Evolutionary conservation across 2,888 invertebrate species (phyloP).

Genomic region (Thumatha senex): DNA sequence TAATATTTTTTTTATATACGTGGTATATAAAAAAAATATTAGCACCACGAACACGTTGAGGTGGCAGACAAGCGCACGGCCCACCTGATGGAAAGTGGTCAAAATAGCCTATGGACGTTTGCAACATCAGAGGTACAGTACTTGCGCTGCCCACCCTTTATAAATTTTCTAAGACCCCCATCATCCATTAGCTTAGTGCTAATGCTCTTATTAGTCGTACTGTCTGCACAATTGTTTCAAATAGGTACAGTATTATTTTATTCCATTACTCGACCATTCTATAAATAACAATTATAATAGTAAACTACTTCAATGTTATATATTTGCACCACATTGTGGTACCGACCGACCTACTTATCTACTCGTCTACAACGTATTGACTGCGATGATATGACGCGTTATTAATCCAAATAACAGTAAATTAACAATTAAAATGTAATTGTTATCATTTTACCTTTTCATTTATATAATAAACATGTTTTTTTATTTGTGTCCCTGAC

Average conservation of each 20-base stretch:
- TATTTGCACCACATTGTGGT: conserved; percentile 6
- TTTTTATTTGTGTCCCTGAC: too few relatives aligned
- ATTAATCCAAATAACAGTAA: conserved; percentile 10
- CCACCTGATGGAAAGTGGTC: too few relatives aligned
- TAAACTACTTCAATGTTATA: conserved; percentile 1
- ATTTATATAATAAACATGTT: not conserved
- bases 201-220: too few relatives aligned
- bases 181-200: too few relatives aligned
- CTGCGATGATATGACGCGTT: conserved; percentile 14
- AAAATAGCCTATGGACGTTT: too few relatives aligned
- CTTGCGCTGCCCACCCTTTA: too few relatives aligned
- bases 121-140: too few relatives aligned
- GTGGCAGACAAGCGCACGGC: too few relatives aligned
- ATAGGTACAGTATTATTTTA: not conserved
- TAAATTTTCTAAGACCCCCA: too few relatives aligned
- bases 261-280: not conserved
- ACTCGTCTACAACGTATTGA: conserved; percentile 14
- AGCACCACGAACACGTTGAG: too few relatives aligned
- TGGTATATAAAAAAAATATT: too few relatives aligned
- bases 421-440: conserved; percentile 1
- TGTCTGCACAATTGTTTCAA: not conserved
- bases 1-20: too few relatives aligned
- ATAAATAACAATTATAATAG: conserved; percentile 6
- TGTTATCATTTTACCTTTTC: not conserved
- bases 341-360: conserved; percentile 21